These are phyloP conservation scores for Leptinotarsa defecta DNA, from an alignment of 1,140 invertebrate genomes.

Conservation along the genomic window DNA sequence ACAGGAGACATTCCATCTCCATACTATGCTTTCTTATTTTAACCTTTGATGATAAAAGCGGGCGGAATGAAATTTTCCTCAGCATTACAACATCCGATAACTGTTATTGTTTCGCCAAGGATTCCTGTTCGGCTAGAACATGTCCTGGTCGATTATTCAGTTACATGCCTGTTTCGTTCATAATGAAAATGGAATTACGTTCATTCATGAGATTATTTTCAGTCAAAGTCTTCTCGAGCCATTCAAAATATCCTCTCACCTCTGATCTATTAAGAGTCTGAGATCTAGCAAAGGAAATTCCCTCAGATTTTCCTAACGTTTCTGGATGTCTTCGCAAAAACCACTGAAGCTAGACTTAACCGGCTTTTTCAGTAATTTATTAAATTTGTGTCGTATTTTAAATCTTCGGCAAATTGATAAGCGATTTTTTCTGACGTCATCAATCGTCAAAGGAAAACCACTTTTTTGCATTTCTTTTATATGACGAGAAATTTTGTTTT, in stretches of 20 bases:
- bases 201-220: neutral
- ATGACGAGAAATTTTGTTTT: neutral
- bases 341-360: neutral
- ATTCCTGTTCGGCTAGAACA: neutral
- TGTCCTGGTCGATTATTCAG: neutral
- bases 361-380: neutral
- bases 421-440: neutral
- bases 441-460: too few relatives aligned
- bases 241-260: neutral
- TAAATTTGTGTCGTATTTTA: neutral
- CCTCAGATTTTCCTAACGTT: neutral
- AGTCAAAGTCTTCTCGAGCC: neutral
- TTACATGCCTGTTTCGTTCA: neutral
- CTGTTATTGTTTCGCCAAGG: neutral
- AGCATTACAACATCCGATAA: constrained; percentile 3
- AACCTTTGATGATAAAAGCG: neutral
- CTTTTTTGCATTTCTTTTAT: neutral
- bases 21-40: neutral
- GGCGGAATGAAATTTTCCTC: neutral
- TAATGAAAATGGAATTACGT: neutral
- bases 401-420: neutral
- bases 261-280: neutral
- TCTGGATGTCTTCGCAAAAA: neutral
- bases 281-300: neutral
- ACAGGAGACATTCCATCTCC: neutral